Base-by-base conservation (phyloP, 2,113 vertebrate genomes). In the Otolemur garnettii region DNA sequence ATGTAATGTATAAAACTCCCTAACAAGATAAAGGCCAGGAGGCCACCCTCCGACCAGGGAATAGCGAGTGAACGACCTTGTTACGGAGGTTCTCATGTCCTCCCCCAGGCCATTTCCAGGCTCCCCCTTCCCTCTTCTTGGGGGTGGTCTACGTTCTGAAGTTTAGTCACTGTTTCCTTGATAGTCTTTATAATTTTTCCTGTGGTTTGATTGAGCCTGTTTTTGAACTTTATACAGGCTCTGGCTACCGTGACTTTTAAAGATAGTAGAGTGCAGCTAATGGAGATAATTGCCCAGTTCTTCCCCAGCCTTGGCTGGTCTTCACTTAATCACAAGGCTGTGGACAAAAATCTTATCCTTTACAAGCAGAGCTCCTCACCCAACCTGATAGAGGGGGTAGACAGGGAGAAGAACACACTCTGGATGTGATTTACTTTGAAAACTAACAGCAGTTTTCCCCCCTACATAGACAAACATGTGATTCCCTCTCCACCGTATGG, bases 301-400 rank as follows among this genome's bases (percentile, higher is more conserved):
- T 64, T 11, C 42, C 38, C 6, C 42, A 45, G 24, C 13, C 14
- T 30, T 42, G 64, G 26, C 77, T 45, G 71, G 13, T 77, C 75
- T 89, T 92, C 50, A 95, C 24, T 81, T 95, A 90, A 94, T 84
- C 93, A 60, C 9, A 87, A 80, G 26, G 30, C 83, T 89, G 93
- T 71, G 55, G 80, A 77, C 86, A 69, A 91, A 86, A 90, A 80
- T 87, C 15, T 89, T 53, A 89, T 42, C 45, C 7, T 81, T 45
- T 8, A 38, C 21, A 90, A 96, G 75, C n/a, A 88, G 72, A 78
- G 30, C 45, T 59, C 53, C 35, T 93, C 0, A 35, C 15, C 2
- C 26, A 42, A 45, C 35, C 38, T 89, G 71, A 87, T 38, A 82
- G 77, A 84, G 77, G 69, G 89, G 33, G n/a, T 81, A 30, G 21